Conservation (phyloP, 2,113 vertebrate genomes). For the Larimichthys polyactis region DNA sequence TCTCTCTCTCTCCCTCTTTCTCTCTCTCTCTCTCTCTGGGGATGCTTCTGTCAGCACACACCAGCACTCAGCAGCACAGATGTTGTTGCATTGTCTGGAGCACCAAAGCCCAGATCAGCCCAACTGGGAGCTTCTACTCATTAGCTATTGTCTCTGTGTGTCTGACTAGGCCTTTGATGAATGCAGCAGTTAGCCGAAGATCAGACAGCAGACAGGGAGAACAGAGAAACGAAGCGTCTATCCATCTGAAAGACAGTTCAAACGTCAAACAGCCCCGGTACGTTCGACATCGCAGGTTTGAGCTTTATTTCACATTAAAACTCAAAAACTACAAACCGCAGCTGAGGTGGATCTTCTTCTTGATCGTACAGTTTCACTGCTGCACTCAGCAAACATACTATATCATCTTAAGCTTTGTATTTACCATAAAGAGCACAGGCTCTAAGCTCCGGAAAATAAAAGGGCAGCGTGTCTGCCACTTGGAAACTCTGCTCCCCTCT, state of each 20-base stretch:
- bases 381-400: constrained; percentile 35
- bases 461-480: constrained; percentile 68
- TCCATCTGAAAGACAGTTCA: constrained; percentile 44
- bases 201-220: constrained; percentile 68
- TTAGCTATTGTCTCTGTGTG: constrained; percentile 79
- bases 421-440: constrained; percentile 59
- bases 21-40: constrained; percentile 56
- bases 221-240: constrained; percentile 59
- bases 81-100: constrained; percentile 84
- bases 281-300: constrained; percentile 26
- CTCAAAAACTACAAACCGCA: background rate
- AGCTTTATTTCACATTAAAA: constrained; percentile 14
- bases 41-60: constrained; percentile 79
- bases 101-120: constrained; percentile 74
- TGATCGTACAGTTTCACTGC: background rate
- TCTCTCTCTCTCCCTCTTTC: background rate
- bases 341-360: background rate
- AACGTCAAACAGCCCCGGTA: constrained; percentile 31
- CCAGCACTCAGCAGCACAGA: constrained; percentile 79
- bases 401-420: constrained; percentile 58
- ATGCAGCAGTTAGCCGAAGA: constrained; percentile 77
- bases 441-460: constrained; percentile 69
- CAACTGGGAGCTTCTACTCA: constrained; percentile 80
- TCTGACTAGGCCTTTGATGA: constrained; percentile 79
- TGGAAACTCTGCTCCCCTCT: constrained; percentile 62